Evolutionary conservation across 2,797 vertebrate genomes (phyloP).

Genomic region (Lacerta viridis): DNA sequence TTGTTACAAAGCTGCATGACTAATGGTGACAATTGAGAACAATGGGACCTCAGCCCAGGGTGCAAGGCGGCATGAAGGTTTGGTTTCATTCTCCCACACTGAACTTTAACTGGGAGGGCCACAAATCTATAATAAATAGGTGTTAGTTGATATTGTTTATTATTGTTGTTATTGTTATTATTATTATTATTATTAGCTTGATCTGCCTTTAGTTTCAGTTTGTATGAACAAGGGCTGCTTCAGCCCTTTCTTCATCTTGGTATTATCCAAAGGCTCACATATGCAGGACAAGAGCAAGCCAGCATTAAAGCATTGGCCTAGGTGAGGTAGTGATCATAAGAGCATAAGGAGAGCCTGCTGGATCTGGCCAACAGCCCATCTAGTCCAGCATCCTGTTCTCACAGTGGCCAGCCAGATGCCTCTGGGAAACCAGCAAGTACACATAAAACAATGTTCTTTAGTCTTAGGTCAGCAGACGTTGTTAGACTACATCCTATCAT

Average conservation of each 20-base stretch:
- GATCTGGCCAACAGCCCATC: no score
- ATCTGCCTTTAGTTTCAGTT: not conserved
- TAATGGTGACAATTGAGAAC: rapidly evolving
- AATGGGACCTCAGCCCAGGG: not conserved
- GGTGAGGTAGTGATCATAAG: no score
- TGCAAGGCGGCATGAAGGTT: not conserved
- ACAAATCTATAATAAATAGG: not conserved
- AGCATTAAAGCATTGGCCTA: not conserved
- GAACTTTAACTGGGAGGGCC: not conserved
- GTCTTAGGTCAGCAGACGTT: no score
- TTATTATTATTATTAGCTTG: not conserved
- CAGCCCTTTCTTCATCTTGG: not conserved
- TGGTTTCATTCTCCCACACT: not conserved
- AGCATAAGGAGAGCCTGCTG: no score
- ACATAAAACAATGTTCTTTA: no score
- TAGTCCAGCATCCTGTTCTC: no score
- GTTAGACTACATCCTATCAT: no score
- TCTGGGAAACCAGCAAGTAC: no score
- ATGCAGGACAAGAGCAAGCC: not conserved
- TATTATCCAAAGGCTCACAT: not conserved
- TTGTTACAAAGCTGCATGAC: rapidly evolving
- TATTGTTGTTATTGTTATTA: no score
- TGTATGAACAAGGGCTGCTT: not conserved
- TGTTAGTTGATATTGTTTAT: not conserved
- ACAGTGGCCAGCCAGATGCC: no score